Conservation (phyloP, 2,113 vertebrate species). For the human (Homo sapiens) region DNA sequence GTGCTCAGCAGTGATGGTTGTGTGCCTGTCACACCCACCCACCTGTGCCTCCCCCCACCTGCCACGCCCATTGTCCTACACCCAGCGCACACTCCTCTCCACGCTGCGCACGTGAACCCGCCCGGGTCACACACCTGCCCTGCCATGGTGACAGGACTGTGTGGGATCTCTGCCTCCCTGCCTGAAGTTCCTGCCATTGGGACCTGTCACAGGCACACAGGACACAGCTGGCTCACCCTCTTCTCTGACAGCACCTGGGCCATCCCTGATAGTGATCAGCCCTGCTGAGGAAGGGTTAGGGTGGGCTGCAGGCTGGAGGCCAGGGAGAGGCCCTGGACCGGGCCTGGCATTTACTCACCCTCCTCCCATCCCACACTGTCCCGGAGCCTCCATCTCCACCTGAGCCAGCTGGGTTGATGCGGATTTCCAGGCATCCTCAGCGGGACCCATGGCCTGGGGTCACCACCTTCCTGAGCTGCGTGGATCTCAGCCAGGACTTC, state of each 20-base stretch:
- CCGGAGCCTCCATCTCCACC: background rate
- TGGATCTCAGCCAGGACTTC: no score
- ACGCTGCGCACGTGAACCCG: background rate
- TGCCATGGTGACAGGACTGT: background rate
- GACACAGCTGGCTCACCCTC: background rate
- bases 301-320: background rate
- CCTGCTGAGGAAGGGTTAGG: no score
- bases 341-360: background rate
- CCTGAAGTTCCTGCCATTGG: background rate
- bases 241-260: background rate
- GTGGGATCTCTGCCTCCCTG: background rate
- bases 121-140: background rate
- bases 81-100: background rate
- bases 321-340: background rate
- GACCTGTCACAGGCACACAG: background rate
- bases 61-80: background rate
- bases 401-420: no score
- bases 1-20: background rate
- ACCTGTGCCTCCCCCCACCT: background rate
- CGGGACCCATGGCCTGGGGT: no score
- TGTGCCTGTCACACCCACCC: background rate
- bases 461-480: no score
- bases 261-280: background rate
- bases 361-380: background rate
- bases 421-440: no score